Percentiles rank a stretch among this genome's conserved stretches.
These are phyloP conservation scores for Genyomyrus donnyi DNA, from an alignment of 2,113 vertebrate species.

Conservation along the genomic window DNA sequence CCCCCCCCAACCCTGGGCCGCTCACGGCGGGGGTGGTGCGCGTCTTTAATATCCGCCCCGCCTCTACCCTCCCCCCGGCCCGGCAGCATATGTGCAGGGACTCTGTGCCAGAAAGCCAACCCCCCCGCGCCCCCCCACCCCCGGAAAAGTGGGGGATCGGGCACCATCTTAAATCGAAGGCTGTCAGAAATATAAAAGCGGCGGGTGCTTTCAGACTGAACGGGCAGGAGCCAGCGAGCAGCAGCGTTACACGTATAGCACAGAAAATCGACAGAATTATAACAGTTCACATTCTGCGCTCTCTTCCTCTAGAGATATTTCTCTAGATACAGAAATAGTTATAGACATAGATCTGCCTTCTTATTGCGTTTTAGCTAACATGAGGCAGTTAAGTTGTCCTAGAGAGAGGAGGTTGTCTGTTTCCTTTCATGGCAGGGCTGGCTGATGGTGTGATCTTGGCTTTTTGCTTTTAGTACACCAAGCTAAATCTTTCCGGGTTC, in stretches of 20 bases:
- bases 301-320: neutral
- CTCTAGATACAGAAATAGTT: neutral
- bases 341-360: neutral
- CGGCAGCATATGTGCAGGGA: constrained; percentile 17
- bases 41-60: constrained; percentile 18
- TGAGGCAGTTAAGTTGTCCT: neutral
- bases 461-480: neutral
- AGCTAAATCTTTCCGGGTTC: neutral
- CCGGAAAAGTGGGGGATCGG: neutral
- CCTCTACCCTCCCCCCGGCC: constrained; percentile 8
- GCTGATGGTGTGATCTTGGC: neutral
- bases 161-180: constrained; percentile 6
- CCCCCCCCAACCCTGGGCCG: constrained; percentile 12
- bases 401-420: neutral
- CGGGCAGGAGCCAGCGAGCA: neutral
- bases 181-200: constrained; percentile 1
- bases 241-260: neutral
- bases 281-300: neutral
- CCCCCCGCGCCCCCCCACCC: neutral
- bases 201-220: neutral
- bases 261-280: neutral
- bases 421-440: neutral
- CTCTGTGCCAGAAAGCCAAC: neutral
- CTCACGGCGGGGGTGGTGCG: neutral
- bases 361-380: neutral